Percentiles rank a stretch among this genome's conserved stretches.
Conservation (phyloP, 1,140 invertebrate genomes). For the Ditylenchus dipsaci region DNA sequence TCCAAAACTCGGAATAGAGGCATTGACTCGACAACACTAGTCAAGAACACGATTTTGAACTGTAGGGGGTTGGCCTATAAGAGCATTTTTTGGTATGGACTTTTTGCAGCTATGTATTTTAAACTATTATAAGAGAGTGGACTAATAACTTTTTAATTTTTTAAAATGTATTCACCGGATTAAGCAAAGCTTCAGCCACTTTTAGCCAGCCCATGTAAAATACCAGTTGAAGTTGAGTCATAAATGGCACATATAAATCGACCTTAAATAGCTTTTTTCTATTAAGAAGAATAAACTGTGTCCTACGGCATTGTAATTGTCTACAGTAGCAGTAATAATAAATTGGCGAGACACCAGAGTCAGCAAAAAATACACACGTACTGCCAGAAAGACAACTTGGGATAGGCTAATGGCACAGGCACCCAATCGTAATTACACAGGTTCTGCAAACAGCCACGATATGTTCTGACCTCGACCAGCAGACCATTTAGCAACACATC, state of each 20-base stretch:
- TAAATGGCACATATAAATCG: conserved; percentile 43
- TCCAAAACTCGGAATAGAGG: too few species aligned
- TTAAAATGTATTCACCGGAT: conserved; percentile 9
- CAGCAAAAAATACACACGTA: conserved; percentile 45
- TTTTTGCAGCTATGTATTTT: too few species aligned
- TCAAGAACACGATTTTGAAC: too few species aligned
- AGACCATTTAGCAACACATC: conserved; percentile 28
- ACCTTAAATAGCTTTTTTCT: conserved; percentile 29
- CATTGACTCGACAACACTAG: too few species aligned
- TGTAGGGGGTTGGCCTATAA: too few species aligned
- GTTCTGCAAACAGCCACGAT: conserved; percentile 34
- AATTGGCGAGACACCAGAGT: conserved; percentile 42
- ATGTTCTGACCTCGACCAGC: conserved; percentile 17
- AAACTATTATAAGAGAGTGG: too few species aligned
- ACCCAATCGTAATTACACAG: conserved; percentile 41
- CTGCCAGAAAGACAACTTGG: conserved; percentile 46
- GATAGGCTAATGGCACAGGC: conserved; percentile 20
- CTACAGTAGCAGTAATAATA: conserved; percentile 16
- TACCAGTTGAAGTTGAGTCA: conserved; percentile 43
- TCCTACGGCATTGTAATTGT: neutral
- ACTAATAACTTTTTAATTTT: too few species aligned
- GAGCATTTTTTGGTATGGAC: too few species aligned
- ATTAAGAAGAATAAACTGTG: neutral
- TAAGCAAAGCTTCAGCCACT: conserved; percentile 31
- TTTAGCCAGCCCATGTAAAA: conserved; percentile 45